Evolutionary conservation across 2,797 vertebrate genomes (phyloP), one percentile per base, ranked within the genome.

Genomic region (Chromobotia macracanthus): DNA sequence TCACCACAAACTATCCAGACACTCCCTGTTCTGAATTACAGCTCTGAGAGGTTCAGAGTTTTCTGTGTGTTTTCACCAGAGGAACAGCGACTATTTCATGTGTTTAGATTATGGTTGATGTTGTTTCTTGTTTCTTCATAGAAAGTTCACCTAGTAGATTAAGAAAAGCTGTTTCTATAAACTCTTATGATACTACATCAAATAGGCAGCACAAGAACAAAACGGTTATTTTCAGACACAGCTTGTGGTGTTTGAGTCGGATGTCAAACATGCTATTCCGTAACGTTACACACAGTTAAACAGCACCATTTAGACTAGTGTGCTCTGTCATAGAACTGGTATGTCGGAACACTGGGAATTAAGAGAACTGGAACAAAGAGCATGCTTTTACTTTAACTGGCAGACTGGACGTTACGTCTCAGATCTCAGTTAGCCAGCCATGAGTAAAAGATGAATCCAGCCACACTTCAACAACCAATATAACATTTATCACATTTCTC

Each of bases 381-480:
- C n/a, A 71, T 74, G 80, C 81, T 87, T 87, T 86, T 71, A 81
- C 83, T 86, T 87, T 86, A 74, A 81, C 83, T 86, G 72, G 81
- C 63, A 82, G 84, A 78, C 75, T 69, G 80, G 84, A 72, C 77
- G 77, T 82, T 66, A 87, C 83, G 86, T 86, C 53, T 82, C 31
- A 53, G 77, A 82, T 79, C 76, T 69, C 56, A 83, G 50, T 48
- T 58, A 66, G 72, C 77, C 53, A 80, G 67, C 35, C 25, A 56
- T 53, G 66, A 77, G 71, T 25, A 55, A 79, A 72, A 75, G 72
- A 74, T 75, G 44, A 80, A 50, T 46, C 69, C 51, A 73, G 80
- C 56, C 8, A 9, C 35, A 38, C 35, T 38, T 38, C 8, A 31
- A 31, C 31, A 31, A 38, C 35, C 8, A 6, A 38, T 38, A 9